Percentiles rank a stretch among this genome's conserved stretches.
Evolutionary conservation across 2,888 invertebrate species (phyloP).

Genomic region (Rhamnusium bicolor): DNA sequence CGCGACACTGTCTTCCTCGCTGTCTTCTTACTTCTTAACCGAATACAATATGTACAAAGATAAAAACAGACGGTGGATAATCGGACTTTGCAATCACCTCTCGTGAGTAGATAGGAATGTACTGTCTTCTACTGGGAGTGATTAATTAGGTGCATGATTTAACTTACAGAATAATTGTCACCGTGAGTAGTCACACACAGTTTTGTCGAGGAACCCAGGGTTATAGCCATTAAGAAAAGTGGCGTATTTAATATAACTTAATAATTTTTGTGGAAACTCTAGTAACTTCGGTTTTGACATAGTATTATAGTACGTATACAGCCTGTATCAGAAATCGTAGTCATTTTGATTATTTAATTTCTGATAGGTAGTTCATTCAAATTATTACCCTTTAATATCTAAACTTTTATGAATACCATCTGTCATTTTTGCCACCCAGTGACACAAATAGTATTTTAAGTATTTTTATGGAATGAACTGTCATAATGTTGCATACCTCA

Average conservation of each 20-base stretch:
- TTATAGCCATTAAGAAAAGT: background rate
- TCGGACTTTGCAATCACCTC: background rate
- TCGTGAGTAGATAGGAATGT: slow-evolving; percentile 19
- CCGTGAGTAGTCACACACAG: background rate
- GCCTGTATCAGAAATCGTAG: too few species aligned
- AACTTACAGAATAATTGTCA: background rate
- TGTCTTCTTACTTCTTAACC: background rate
- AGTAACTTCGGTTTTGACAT: too few species aligned
- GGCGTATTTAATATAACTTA: background rate
- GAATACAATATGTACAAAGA: slow-evolving; percentile 22
- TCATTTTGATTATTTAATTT: too few species aligned
- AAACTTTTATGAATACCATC: too few species aligned
- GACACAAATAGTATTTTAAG: too few species aligned
- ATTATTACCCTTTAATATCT: too few species aligned
- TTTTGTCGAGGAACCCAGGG: background rate
- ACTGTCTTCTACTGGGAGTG: slow-evolving; percentile 1
- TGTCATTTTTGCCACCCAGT: too few species aligned
- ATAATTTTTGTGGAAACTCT: background rate
- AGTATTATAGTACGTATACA: too few species aligned
- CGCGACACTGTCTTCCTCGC: background rate
- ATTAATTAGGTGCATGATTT: slow-evolving; percentile 17
- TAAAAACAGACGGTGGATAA: slow-evolving; percentile 17
- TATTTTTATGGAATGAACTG: too few species aligned
- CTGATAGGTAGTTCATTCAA: too few species aligned
- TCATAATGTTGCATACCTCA: too few species aligned